phyloP scores from a whole-genome alignment of 2,888 invertebrate genomes.

The Minunthozetes semirufus region DNA sequence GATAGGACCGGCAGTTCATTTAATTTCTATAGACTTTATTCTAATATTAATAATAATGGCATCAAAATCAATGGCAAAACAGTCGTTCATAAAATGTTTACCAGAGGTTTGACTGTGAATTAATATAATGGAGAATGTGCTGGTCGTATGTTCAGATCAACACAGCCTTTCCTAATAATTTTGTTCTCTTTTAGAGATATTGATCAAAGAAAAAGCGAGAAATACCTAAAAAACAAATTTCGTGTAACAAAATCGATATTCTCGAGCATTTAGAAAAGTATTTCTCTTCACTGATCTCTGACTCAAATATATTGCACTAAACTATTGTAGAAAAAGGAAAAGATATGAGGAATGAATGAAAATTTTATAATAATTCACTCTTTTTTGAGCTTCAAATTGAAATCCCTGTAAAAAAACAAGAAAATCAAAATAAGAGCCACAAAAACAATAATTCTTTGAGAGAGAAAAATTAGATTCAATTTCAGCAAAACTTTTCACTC shows the following conservation, averaged over 20 bases:
- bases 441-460: neutral
- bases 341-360: neutral
- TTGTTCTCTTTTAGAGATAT: neutral
- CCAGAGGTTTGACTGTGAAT: neutral
- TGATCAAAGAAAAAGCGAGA: neutral
- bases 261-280: neutral
- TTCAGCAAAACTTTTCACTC: too few relatives aligned
- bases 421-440: neutral
- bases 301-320: neutral
- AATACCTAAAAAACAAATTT: constrained; percentile 1
- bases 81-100: neutral
- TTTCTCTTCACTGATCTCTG: neutral
- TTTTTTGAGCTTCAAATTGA: neutral
- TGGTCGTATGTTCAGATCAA: neutral
- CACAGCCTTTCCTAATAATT: neutral
- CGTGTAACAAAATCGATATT: constrained; percentile 12
- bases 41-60: neutral
- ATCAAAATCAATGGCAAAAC: neutral
- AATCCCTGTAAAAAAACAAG: neutral
- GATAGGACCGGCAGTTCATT: neutral
- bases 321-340: neutral
- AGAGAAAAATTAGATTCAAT: neutral
- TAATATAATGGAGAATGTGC: neutral
- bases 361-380: constrained; percentile 1
- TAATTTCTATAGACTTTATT: neutral